A percentile compares a stretch with the other conserved stretches of the same genome.
Evolutionary conservation across 2,888 invertebrate species (phyloP).

Genomic region (Cryptus viduatorius): DNA sequence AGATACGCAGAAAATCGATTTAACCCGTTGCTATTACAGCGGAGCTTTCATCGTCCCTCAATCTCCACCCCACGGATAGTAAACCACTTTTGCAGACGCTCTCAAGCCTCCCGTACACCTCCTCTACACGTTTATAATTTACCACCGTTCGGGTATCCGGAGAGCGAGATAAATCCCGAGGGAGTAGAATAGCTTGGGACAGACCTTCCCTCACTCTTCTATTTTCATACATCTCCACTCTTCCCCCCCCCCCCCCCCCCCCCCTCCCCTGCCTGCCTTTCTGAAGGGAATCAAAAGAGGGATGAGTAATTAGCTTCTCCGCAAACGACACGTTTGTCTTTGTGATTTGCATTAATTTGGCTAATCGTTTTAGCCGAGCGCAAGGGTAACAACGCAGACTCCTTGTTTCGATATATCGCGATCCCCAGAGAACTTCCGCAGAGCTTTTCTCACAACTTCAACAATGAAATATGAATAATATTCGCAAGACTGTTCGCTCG

Average conservation of each 20-base stretch:
- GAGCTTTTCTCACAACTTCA: not conserved
- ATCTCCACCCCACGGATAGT: conserved; percentile 20
- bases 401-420: not conserved
- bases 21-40: conserved; percentile 45
- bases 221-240: conserved; percentile 8
- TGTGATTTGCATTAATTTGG: conserved; percentile 55
- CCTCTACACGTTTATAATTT: conserved; percentile 49
- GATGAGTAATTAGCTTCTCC: conserved; percentile 35
- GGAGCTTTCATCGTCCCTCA: conserved; percentile 37
- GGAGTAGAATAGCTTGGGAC: conserved; percentile 16
- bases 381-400: not conserved
- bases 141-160: conserved; percentile 38
- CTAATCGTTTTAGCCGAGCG: conserved; percentile 42
- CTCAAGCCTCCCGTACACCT: not conserved
- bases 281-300: not conserved
- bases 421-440: not conserved
- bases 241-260: too few species aligned
- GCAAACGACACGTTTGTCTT: conserved; percentile 55
- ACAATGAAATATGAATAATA: conserved; percentile 6
- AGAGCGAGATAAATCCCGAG: conserved; percentile 44
- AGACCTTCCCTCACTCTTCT: conserved; percentile 3
- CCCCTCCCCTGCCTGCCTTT: not conserved
- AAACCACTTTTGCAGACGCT: conserved; percentile 19
- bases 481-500: conserved; percentile 5
- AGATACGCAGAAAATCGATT: conserved; percentile 62